Evolutionary conservation across 2,113 vertebrate genomes (phyloP).

Genomic region (Cebus imitator): DNA sequence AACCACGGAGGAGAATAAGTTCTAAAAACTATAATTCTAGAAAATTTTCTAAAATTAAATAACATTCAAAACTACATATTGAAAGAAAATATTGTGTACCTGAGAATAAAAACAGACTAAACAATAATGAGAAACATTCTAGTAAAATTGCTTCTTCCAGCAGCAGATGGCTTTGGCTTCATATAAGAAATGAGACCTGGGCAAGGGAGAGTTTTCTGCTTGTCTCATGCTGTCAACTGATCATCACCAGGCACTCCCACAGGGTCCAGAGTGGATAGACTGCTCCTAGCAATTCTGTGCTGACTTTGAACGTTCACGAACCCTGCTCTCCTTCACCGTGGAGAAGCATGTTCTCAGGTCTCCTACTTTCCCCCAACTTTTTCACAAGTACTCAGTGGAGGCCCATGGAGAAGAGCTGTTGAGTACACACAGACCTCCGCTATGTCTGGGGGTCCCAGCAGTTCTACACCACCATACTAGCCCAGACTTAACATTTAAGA

Average conservation of each 20-base stretch:
- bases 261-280: background rate
- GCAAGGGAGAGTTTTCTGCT: background rate
- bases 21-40: background rate
- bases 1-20: background rate
- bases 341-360: background rate
- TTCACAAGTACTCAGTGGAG: background rate
- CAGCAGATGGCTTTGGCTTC: background rate
- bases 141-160: background rate
- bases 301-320: background rate
- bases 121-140: background rate
- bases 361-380: background rate
- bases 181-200: background rate
- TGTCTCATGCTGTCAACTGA: background rate
- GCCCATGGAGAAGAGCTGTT: background rate
- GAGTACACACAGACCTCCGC: no score
- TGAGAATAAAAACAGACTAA: background rate
- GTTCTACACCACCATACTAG: accelerated
- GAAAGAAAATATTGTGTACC: background rate
- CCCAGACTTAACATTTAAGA: background rate
- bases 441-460: background rate
- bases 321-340: background rate
- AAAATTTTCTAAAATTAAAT: background rate
- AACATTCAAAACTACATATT: background rate
- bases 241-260: no score
- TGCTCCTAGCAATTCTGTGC: background rate